Evolutionary conservation across 53 echinoderm and acorn worm species (phyloP).

Genomic region (Mesocentrotus franciscanus): DNA sequence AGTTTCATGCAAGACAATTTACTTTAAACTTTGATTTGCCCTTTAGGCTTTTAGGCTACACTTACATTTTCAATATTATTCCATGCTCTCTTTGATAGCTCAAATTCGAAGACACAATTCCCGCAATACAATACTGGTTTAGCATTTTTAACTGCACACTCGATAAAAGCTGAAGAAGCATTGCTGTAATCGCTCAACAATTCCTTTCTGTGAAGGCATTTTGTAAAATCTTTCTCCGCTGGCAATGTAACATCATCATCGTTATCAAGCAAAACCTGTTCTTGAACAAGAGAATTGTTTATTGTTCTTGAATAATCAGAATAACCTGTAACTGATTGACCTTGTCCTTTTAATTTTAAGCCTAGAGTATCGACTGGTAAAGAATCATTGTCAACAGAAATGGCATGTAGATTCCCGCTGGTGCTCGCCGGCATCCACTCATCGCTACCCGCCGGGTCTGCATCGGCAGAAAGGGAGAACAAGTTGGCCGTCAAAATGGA

Average conservation of each 20-base stretch:
- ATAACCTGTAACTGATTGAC: background rate
- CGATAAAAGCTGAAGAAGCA: constrained; percentile 67
- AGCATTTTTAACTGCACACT: constrained; percentile 70
- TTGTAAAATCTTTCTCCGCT: background rate
- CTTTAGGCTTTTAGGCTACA: background rate
- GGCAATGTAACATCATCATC: background rate
- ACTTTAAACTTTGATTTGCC: no score
- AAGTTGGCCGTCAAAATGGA: background rate
- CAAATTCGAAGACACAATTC: constrained; percentile 69
- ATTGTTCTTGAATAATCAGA: background rate
- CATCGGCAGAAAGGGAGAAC: background rate
- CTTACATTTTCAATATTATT: constrained; percentile 24
- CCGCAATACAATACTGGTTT: constrained; percentile 76
- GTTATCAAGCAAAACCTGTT: background rate
- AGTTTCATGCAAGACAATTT: no score
- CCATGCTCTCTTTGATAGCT: background rate
- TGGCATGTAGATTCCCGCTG: background rate
- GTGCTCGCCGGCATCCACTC: background rate
- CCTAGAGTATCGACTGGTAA: background rate
- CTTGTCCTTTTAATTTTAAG: background rate
- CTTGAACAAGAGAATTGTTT: background rate
- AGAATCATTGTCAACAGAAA: background rate
- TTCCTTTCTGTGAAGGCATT: constrained; percentile 45
- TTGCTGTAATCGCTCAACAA: constrained; percentile 64
- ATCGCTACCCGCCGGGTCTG: background rate